Evolutionary conservation across 2,797 vertebrate species (phyloP).

Genomic region (Nannoperca australis): DNA sequence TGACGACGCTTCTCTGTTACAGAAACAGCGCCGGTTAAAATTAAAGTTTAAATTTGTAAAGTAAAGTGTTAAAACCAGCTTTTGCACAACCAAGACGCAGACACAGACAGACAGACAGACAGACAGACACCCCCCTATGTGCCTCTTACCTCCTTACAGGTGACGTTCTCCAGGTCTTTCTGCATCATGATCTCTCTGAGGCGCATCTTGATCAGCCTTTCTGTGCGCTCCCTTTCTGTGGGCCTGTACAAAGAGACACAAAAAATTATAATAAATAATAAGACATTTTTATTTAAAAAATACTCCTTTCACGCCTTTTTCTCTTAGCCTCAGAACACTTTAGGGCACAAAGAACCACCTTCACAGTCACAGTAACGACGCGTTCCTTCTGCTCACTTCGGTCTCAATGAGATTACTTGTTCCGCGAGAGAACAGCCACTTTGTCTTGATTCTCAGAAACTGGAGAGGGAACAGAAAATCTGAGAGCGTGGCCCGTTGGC

Average conservation of each 20-base stretch:
- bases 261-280: too few species aligned
- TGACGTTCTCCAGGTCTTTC: conserved; percentile 98
- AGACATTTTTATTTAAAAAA: too few species aligned
- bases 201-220: conserved; percentile 93
- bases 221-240: conserved; percentile 94
- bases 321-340: background rate
- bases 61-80: background rate
- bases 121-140: too few species aligned
- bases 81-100: background rate
- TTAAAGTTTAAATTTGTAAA: background rate
- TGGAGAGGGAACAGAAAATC: conserved; percentile 65
- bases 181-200: conserved; percentile 99
- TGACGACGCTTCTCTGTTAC: background rate
- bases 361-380: conserved; percentile 20
- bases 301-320: conserved; percentile 25
- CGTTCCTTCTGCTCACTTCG: conserved; percentile 29
- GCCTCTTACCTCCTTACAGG: conserved; percentile 93
- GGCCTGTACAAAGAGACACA: conserved; percentile 85
- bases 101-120: too few species aligned
- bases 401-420: conserved; percentile 65
- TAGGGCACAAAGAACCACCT: conserved; percentile 36
- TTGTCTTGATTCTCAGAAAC: conserved; percentile 67
- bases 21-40: background rate
- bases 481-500: conserved; percentile 26
- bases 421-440: conserved; percentile 61